Conservation (phyloP, 2,113 vertebrate genomes). For the Anoplopoma fimbria region DNA sequence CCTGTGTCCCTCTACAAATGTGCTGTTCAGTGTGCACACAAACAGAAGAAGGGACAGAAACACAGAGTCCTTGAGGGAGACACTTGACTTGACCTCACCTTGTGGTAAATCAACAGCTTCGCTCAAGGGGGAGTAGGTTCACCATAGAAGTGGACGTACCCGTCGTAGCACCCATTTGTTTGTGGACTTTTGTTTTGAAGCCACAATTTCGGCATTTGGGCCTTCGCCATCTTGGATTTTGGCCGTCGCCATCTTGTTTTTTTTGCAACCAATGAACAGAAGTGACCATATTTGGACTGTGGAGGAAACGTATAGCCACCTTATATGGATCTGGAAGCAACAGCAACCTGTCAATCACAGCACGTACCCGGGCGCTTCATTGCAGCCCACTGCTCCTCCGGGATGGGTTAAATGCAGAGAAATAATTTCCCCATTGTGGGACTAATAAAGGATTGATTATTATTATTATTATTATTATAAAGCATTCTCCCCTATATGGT, state of each 20-base stretch:
- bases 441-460: no score
- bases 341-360: neutral
- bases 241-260: neutral
- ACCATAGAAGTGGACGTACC: neutral
- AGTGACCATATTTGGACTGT: neutral
- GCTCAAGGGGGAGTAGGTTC: neutral
- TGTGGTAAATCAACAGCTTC: constrained; percentile 38
- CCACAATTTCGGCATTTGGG: neutral
- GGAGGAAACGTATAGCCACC: neutral
- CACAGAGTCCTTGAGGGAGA: neutral
- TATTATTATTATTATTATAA: no score
- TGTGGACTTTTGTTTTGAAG: no score
- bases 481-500: no score
- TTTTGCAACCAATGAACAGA: neutral
- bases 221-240: neutral
- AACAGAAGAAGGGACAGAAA: neutral
- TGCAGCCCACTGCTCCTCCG: no score
- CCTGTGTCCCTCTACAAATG: constrained; percentile 6
- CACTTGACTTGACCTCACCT: neutral
- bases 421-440: no score
- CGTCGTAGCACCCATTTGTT: neutral
- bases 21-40: constrained; percentile 23
- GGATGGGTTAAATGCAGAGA: no score
- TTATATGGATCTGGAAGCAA: neutral
- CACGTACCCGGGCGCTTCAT: no score